Conservation (phyloP, 2,797 vertebrate species). For the Argya squamiceps region DNA sequence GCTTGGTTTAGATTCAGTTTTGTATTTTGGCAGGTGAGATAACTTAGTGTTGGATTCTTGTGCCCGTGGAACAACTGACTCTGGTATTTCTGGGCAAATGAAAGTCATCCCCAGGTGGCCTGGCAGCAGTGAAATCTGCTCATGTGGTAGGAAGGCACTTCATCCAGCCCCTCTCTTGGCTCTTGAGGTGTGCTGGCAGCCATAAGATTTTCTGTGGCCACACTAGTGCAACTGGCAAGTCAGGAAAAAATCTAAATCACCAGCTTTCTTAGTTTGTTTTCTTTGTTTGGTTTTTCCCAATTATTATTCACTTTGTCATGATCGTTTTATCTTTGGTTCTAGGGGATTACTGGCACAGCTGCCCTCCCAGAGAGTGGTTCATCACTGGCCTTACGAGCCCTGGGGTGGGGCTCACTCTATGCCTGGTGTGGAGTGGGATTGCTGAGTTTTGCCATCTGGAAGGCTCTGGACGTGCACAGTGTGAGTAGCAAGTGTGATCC, state of each 20-base stretch:
- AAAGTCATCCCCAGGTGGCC: background rate
- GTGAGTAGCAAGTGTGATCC: constrained; percentile 74
- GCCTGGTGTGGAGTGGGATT: constrained; percentile 91
- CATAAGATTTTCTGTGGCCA: background rate
- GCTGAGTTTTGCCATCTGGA: constrained; percentile 86
- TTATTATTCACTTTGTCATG: background rate
- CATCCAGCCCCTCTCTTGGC: background rate
- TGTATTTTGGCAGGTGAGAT: background rate
- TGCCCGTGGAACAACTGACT: background rate
- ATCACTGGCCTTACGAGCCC: constrained; percentile 86
- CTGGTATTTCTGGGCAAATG: background rate
- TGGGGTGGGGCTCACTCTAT: constrained; percentile 90
- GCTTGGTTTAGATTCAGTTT: background rate
- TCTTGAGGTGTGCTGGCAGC: background rate
- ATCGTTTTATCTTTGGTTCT: constrained; percentile 2
- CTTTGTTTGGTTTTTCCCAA: background rate
- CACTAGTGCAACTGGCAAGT: background rate
- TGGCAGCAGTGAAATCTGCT: background rate
- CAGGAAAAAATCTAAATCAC: background rate
- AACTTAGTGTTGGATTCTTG: background rate
- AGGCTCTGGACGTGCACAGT: constrained; percentile 86
- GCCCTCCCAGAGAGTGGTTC: constrained; percentile 86
- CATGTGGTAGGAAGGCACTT: background rate
- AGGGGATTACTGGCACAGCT: constrained; percentile 83
- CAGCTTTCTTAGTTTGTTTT: background rate